These are phyloP conservation scores for Neodiprion pinetum DNA, from an alignment of 1,140 invertebrate genomes.

Conservation along the genomic window DNA sequence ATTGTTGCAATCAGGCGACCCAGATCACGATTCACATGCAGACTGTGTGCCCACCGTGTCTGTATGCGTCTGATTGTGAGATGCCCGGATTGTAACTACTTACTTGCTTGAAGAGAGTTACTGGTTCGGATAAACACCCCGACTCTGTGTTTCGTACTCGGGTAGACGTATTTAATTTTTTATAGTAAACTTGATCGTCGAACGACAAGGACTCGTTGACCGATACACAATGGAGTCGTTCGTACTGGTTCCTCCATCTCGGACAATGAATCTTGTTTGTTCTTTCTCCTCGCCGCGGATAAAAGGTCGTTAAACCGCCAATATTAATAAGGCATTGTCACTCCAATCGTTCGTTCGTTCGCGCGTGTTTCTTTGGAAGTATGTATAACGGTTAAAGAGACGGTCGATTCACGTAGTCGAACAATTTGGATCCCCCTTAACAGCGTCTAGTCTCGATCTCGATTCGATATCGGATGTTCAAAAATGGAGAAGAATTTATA, in stretches of 20 bases:
- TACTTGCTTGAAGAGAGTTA: not conserved
- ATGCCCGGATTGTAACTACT: not conserved
- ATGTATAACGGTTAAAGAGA: conserved; percentile 5
- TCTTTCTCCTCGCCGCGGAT: not conserved
- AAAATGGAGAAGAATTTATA: too few relatives aligned
- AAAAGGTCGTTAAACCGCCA: conserved; percentile 7
- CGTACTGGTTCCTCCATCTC: too few relatives aligned
- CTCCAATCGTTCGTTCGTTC: not conserved
- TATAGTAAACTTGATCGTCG: too few relatives aligned
- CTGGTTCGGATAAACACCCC: not conserved
- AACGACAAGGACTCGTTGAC: too few relatives aligned
- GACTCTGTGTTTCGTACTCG: too few relatives aligned
- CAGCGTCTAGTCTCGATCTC: too few relatives aligned
- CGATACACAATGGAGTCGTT: too few relatives aligned
- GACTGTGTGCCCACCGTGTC: not conserved
- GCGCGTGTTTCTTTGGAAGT: not conserved
- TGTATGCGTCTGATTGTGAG: not conserved
- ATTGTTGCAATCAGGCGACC: conserved; percentile 42
- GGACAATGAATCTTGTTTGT: not conserved
- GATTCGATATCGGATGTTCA: too few relatives aligned
- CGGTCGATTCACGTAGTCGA: not conserved
- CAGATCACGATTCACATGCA: conserved; percentile 29
- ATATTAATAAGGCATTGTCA: conserved; percentile 5
- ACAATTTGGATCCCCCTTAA: not conserved
- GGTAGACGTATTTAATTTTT: too few relatives aligned